phyloP scores from a whole-genome alignment of 2,888 invertebrate genomes.

The Melikaiella ostensackeni region DNA sequence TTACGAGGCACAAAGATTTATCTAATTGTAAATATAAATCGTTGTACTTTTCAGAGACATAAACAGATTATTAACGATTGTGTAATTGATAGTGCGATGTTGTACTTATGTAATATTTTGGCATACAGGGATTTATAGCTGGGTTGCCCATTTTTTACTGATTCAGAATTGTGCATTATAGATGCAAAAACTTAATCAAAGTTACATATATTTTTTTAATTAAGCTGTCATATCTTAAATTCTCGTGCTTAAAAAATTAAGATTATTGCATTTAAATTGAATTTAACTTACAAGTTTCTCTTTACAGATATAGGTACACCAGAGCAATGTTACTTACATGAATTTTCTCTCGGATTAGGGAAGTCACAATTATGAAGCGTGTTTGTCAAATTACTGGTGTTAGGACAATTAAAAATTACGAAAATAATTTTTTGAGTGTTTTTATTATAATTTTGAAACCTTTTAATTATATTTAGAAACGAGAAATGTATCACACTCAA shows the following conservation, averaged over 20 bases:
- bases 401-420: constrained; percentile 24
- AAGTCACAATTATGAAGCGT: constrained; percentile 2
- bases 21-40: constrained; percentile 25
- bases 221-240: no score
- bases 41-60: not conserved
- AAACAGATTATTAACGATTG: not conserved
- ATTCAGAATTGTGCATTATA: not conserved
- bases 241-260: not conserved
- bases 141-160: not conserved
- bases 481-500: no score
- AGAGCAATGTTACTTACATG: not conserved
- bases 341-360: not conserved
- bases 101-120: constrained; percentile 30
- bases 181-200: not conserved
- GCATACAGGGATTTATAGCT: constrained; percentile 9
- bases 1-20: constrained; percentile 16
- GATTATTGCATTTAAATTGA: not conserved
- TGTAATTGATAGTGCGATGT: constrained; percentile 26
- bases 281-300: not conserved
- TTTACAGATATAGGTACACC: not conserved
- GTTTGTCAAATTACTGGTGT: constrained; percentile 10
- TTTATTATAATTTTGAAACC: not conserved
- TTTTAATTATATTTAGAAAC: no score
- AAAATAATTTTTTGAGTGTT: not conserved
- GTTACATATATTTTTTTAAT: no score